Evolutionary conservation across 2,888 invertebrate species (phyloP).

Genomic region (Xestia c-nigrum): DNA sequence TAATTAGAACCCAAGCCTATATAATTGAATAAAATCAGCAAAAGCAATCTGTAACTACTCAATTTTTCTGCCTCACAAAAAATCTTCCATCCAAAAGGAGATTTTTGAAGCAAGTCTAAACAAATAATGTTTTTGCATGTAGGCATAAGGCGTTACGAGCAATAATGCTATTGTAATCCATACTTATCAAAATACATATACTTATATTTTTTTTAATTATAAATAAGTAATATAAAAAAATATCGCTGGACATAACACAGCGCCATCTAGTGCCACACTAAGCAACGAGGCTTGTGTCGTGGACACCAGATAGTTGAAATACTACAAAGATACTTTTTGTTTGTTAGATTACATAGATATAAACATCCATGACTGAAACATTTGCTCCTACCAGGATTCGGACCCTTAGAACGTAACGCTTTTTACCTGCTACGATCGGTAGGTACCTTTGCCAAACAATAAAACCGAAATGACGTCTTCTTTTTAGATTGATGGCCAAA

Average conservation of each 20-base stretch:
- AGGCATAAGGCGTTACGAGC: background rate
- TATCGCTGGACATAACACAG: too few relatives aligned
- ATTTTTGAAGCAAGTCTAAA: background rate
- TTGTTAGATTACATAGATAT: too few relatives aligned
- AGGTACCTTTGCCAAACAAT: background rate
- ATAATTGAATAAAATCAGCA: background rate
- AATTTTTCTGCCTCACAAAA: background rate
- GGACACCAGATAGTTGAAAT: too few relatives aligned
- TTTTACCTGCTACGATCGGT: too few relatives aligned
- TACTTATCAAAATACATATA: background rate
- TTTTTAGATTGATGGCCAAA: background rate
- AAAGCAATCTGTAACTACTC: background rate
- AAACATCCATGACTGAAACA: too few relatives aligned
- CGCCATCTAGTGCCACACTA: too few relatives aligned
- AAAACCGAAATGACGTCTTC: background rate
- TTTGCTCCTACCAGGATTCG: too few relatives aligned
- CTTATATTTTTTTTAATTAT: too few relatives aligned
- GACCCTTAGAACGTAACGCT: too few relatives aligned
- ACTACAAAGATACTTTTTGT: too few relatives aligned
- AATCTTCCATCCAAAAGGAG: background rate
- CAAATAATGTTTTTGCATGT: background rate
- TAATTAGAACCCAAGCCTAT: background rate
- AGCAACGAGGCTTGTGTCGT: too few relatives aligned
- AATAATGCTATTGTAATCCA: constrained; percentile 1
- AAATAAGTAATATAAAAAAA: too few relatives aligned